phyloP scores from a whole-genome alignment of 2,888 invertebrate genomes.

The Onthophagus sagittarius region DNA sequence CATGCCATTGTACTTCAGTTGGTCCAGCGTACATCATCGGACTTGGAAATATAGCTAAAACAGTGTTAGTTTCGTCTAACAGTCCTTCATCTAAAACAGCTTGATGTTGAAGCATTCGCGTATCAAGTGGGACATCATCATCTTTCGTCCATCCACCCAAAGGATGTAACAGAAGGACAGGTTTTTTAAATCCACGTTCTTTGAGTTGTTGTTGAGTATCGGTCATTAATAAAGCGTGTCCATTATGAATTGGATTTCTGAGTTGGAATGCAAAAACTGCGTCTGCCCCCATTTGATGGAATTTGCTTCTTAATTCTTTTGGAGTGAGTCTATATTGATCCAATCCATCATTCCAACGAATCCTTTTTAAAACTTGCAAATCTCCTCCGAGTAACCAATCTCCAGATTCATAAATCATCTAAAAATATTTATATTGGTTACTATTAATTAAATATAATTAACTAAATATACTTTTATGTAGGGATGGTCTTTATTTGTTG shows the following conservation, averaged over 20 bases:
- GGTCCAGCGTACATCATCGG: conserved; percentile 99
- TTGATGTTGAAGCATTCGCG: conserved; percentile 86
- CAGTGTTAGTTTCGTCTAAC: conserved; percentile 75
- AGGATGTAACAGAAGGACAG: conserved; percentile 92
- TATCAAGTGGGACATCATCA: conserved; percentile 89
- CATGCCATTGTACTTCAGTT: conserved; percentile 88
- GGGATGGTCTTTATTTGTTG: conserved; percentile 77
- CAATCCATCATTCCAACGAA: conserved; percentile 89
- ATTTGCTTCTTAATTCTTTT: conserved; percentile 75
- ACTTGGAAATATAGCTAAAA: conserved; percentile 94
- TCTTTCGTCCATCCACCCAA: conserved; percentile 95
- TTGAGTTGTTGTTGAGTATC: conserved; percentile 77
- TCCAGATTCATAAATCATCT: conserved; percentile 83
- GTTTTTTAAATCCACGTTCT: conserved; percentile 83
- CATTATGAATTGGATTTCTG: conserved; percentile 97
- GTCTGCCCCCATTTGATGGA: conserved; percentile 79
- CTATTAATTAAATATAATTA: too few species aligned
- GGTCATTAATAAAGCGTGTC: conserved; percentile 94
- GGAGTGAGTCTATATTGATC: conserved; percentile 91
- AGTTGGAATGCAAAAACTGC: conserved; percentile 94
- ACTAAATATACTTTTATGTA: conserved; percentile 65
- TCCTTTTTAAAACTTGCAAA: conserved; percentile 79
- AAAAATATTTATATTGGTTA: too few species aligned
- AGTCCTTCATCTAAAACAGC: conserved; percentile 83
- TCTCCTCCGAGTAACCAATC: conserved; percentile 94